Evolutionary conservation across 2,113 vertebrate genomes (phyloP).

Genomic region (Donacobius atricapilla): DNA sequence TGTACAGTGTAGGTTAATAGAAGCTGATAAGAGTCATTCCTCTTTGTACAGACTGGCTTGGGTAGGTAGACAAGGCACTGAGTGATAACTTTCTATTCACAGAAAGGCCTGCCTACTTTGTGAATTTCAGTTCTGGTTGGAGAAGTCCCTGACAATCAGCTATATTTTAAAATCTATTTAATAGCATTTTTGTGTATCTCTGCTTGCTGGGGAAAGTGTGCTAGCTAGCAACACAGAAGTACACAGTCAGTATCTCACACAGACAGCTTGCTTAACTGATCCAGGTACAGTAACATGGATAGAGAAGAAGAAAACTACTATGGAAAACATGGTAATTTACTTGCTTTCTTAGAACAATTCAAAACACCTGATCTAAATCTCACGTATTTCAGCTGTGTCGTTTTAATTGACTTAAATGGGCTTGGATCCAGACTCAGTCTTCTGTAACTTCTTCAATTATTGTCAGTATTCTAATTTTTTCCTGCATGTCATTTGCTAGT

Average conservation of each 20-base stretch:
- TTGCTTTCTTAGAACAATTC: background rate
- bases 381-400: background rate
- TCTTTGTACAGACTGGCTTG: background rate
- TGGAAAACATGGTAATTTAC: constrained; percentile 54
- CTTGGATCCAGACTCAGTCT: background rate
- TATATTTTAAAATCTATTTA: constrained; percentile 44
- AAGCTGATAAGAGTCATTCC: background rate
- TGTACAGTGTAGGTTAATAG: background rate
- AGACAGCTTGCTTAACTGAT: background rate
- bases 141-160: background rate
- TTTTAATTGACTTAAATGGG: background rate
- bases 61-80: background rate
- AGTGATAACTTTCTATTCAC: background rate
- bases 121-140: background rate
- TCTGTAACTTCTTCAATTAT: background rate
- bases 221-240: background rate
- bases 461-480: background rate
- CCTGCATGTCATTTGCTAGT: background rate
- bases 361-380: background rate
- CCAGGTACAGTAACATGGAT: constrained; percentile 1
- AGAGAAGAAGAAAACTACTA: constrained; percentile 48
- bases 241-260: background rate
- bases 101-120: background rate
- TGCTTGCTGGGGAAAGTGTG: background rate
- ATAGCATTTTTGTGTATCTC: background rate